Evolutionary conservation across 2,113 vertebrate species (phyloP).

Genomic region (Microcebus murinus): DNA sequence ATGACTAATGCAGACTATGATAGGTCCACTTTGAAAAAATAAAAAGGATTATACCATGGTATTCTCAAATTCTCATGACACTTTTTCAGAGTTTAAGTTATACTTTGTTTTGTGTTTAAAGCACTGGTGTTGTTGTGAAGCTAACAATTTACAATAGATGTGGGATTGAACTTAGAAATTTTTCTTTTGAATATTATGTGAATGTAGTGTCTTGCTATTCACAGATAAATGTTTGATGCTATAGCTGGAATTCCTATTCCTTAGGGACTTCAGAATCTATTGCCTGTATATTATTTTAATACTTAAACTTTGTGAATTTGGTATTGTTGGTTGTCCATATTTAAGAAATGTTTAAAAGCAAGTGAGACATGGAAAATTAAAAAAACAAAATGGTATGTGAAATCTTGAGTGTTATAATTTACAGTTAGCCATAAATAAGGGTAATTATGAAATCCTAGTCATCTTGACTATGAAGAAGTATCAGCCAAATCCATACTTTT

Average conservation of each 20-base stretch:
- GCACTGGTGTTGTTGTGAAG: neutral
- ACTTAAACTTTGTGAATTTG: conserved; percentile 15
- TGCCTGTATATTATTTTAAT: conserved; percentile 39
- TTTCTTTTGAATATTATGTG: conserved; percentile 30
- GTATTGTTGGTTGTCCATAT: conserved; percentile 31
- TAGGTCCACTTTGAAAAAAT: neutral
- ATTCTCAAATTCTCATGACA: conserved; percentile 6
- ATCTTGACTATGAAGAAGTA: neutral
- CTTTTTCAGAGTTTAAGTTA: conserved; percentile 32
- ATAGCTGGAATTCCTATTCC: conserved; percentile 19
- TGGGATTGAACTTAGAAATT: conserved; percentile 47
- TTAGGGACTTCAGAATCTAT: neutral
- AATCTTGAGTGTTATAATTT: neutral
- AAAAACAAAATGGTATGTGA: neutral
- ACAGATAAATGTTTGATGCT: conserved; percentile 25
- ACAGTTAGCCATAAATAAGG: neutral
- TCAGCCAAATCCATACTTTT: neutral
- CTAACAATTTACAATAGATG: neutral
- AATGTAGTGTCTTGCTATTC: neutral
- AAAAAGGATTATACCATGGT: neutral
- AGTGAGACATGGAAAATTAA: neutral
- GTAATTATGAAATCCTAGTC: neutral
- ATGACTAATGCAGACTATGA: neutral
- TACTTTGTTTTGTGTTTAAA: conserved; percentile 36
- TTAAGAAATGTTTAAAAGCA: conserved; percentile 22